Evolutionary conservation across 2,888 invertebrate species (phyloP).

Genomic region (Lampropteryx suffumata): DNA sequence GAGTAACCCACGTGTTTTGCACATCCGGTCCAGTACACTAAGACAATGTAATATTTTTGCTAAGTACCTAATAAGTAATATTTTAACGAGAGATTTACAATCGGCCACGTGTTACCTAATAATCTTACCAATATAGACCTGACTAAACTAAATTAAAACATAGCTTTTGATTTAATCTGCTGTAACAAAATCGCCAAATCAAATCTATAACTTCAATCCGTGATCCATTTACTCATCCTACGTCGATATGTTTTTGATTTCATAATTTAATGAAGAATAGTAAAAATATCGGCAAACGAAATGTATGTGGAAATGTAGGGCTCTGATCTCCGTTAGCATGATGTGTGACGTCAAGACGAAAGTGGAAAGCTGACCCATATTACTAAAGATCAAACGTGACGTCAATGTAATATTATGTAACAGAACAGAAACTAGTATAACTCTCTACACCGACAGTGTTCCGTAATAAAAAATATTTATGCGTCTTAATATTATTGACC

Average conservation of each 20-base stretch:
- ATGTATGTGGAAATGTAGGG: slow-evolving; percentile 24
- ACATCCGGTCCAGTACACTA: no score
- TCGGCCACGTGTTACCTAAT: no score
- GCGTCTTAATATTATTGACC: slow-evolving; percentile 32
- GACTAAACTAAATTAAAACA: no score
- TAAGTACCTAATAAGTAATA: no score
- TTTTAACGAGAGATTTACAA: no score
- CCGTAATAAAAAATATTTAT: slow-evolving; percentile 59
- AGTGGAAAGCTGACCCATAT: slow-evolving; percentile 71
- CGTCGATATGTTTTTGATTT: slow-evolving; percentile 21
- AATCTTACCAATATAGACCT: no score
- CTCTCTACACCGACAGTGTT: slow-evolving; percentile 49
- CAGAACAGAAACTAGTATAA: slow-evolving; percentile 39
- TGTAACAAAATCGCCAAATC: not conserved
- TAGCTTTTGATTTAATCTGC: no score
- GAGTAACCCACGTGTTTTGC: no score
- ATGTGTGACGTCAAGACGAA: slow-evolving; percentile 64
- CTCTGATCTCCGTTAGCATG: slow-evolving; percentile 36
- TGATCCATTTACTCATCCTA: slow-evolving; percentile 13
- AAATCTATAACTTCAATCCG: not conserved
- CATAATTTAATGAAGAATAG: slow-evolving; percentile 23
- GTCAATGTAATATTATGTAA: slow-evolving; percentile 57
- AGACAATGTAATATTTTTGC: no score
- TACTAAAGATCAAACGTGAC: slow-evolving; percentile 59
- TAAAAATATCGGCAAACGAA: slow-evolving; percentile 26